These are phyloP conservation scores for Tipula helvola DNA, from an alignment of 2,888 invertebrate genomes.

Conservation along the genomic window DNA sequence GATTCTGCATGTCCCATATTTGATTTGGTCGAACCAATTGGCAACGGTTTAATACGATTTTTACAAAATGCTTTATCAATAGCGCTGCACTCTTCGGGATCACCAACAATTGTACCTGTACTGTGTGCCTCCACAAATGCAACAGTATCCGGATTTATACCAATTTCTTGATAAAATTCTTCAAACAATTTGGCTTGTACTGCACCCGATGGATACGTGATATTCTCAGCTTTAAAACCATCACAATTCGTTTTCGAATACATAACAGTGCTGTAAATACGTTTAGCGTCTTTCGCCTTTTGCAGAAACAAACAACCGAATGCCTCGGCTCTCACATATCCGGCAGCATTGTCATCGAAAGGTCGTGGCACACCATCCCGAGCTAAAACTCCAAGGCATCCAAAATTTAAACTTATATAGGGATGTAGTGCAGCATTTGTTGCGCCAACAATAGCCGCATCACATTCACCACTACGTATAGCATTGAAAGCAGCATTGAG, in stretches of 20 bases:
- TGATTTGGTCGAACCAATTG: constrained; percentile 85
- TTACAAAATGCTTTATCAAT: constrained; percentile 68
- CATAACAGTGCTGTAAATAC: constrained; percentile 54
- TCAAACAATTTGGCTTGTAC: constrained; percentile 47
- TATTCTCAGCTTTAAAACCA: constrained; percentile 58
- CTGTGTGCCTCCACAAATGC: constrained; percentile 82
- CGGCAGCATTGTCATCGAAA: constrained; percentile 74
- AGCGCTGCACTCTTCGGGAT: constrained; percentile 81
- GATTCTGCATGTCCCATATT: constrained; percentile 92
- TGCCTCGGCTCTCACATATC: constrained; percentile 75
- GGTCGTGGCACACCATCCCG: constrained; percentile 78
- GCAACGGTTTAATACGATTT: constrained; percentile 57
- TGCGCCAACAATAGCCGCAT: constrained; percentile 82
- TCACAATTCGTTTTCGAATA: constrained; percentile 74
- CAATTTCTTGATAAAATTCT: constrained; percentile 56
- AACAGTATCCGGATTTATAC: constrained; percentile 53
- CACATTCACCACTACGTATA: constrained; percentile 68
- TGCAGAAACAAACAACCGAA: constrained; percentile 59
- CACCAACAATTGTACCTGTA: constrained; percentile 72
- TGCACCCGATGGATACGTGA: constrained; percentile 52
- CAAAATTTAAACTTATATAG: constrained; percentile 76
- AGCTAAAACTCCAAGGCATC: constrained; percentile 64
- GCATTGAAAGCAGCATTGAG: constrained; percentile 69
- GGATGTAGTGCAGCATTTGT: constrained; percentile 78
- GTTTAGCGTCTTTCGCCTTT: constrained; percentile 51